Percentiles rank a stretch among this genome's conserved stretches.
phyloP scores from a whole-genome alignment of 23 tunicate species.

The Halocynthia roretzi region DNA sequence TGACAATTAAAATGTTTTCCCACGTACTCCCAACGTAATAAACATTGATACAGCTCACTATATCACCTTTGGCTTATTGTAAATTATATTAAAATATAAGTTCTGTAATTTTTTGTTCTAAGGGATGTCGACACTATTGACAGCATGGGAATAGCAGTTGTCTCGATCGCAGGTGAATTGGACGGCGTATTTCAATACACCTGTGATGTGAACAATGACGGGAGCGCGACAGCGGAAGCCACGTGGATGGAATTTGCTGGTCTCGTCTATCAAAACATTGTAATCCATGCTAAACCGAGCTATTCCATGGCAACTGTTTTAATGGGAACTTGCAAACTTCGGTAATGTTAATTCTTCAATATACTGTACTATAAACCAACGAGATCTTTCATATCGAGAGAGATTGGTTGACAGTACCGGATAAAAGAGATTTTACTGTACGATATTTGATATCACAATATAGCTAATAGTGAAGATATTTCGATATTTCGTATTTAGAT shows the following conservation, averaged over 20 bases:
- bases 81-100: too few relatives aligned
- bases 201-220: slow-evolving; percentile 13
- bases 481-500: not conserved
- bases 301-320: slow-evolving; percentile 11
- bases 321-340: slow-evolving; percentile 8
- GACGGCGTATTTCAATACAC: slow-evolving; percentile 26
- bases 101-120: not conserved
- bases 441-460: too few relatives aligned
- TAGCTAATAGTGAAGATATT: too few relatives aligned
- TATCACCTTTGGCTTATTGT: too few relatives aligned
- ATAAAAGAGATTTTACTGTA: too few relatives aligned
- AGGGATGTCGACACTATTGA: slow-evolving; percentile 10
- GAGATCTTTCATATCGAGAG: too few relatives aligned
- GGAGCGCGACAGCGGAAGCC: not conserved
- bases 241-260: too few relatives aligned
- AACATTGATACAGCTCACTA: too few relatives aligned
- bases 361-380: too few relatives aligned
- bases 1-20: too few relatives aligned
- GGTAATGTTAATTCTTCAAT: not conserved
- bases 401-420: too few relatives aligned
- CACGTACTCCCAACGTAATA: too few relatives aligned
- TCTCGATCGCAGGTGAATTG: not conserved
- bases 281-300: not conserved
- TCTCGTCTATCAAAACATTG: not conserved
- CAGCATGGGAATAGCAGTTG: slow-evolving; percentile 22